Evolutionary conservation across 1,140 invertebrate genomes (phyloP), one percentile per base, ranked within the genome.

Genomic region (Melitaea cinxia): DNA sequence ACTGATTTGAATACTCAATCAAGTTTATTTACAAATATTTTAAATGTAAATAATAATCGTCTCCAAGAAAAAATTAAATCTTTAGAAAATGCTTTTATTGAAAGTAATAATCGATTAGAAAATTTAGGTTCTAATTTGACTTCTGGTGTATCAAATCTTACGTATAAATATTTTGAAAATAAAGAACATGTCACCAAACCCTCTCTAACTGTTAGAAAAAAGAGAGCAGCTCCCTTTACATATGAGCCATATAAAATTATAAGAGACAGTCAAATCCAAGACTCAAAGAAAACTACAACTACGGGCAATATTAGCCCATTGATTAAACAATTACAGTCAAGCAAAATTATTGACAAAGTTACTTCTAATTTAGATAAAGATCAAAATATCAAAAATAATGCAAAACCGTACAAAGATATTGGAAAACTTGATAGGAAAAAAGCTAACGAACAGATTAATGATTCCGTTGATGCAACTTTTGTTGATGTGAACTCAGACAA

Each of bases 241-340:
- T 91, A 91, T 52, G 88, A 91, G 70, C 89, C 91, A 4, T 91
- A 91, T 59, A 91, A 91, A 83, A 89, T 91, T 47, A 88, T 91
- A 54, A 80, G 78, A 69, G 88, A 91, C 47, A 75, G 75, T 61
- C 81, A 87, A 71, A 37, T 71, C 28, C 78, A 75, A 60, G 88
- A 91, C 64, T 82, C 84, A 4, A 91, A 86, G 62, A 87, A 88
- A 77, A 83, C 83, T 12, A 83, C 83, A 19, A 85, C 82, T 39
- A 72, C 77, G 9, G 70, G 74, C 63, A 91, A 89, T 68, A 79
- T 91, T 5, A 91, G 87, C 60, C 90, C 90, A 12, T 68, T 88
- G n/a, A 87, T 90, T 58, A 91, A 85, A 63, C 83, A 88, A 70
- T 65, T 91, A 55, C 85, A 89, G 50, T 78, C 82, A 21, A 87